These are phyloP conservation scores for Notoglanidium macrostoma DNA, from an alignment of 2,797 vertebrate genomes.

Conservation along the genomic window DNA sequence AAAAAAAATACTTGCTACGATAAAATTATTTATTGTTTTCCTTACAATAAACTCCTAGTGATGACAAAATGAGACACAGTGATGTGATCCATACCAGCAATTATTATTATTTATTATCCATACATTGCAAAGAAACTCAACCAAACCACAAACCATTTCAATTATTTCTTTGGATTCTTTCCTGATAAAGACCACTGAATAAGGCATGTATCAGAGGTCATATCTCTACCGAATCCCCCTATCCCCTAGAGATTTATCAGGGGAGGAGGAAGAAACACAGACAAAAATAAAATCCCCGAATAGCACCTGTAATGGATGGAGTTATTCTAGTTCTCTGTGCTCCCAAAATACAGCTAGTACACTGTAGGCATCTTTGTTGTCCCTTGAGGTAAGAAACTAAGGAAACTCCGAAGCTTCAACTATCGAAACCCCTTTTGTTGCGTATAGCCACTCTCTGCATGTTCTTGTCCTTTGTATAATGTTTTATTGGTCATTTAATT, in stretches of 20 bases:
- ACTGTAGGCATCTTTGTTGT: background rate
- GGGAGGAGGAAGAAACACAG: background rate
- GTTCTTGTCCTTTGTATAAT: background rate
- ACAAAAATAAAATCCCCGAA: background rate
- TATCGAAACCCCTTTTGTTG: background rate
- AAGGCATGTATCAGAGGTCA: background rate
- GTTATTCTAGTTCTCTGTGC: background rate
- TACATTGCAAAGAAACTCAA: background rate
- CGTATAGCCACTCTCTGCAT: background rate
- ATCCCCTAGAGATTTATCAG: background rate
- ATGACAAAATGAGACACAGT: background rate
- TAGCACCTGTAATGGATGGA: background rate
- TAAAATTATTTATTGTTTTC: background rate
- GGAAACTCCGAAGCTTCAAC: background rate
- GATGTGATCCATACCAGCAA: background rate
- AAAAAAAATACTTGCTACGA: background rate
- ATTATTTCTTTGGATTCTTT: too few relatives aligned
- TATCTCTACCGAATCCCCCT: background rate
- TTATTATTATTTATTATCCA: too few relatives aligned
- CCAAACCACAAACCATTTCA: background rate
- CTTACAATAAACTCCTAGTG: background rate
- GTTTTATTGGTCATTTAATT: background rate
- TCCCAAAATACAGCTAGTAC: background rate
- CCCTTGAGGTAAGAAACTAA: background rate
- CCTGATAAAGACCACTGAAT: background rate